Base-by-base conservation (phyloP, 2,113 vertebrate genomes). In the Athene noctua region DNA sequence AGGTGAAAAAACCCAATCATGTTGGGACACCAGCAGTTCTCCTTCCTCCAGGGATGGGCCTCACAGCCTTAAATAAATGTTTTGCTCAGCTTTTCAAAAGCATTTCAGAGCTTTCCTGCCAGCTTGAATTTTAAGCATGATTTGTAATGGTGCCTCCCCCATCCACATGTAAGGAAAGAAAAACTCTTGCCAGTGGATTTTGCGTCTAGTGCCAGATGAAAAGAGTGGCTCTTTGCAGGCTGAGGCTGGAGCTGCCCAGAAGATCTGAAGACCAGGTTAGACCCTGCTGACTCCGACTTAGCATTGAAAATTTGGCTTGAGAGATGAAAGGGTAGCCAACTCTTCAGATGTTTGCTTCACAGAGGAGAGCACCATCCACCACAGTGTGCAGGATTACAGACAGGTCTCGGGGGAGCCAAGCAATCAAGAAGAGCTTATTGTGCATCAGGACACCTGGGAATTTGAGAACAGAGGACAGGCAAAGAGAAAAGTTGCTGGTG, bases 31-130 rank as follows among this genome's bases (percentile, higher is more conserved):
- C 47, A 47, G 57, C 38, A 19, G 73, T 21, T 66, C 51, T 72
- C 52, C n/a, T 34, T 55, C 55, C 91, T 88, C 70, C 59, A 15
- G 82, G 89, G 62, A 87, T 0, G 2, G 40, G 55, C 75, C 5
- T 7, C 32, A 23, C 23, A 80, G 65, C 46, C 58, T 73, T 54
- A 77, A 19, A 68, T 47, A 90, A 94, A 94, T 65, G 90, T 79
- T 96, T 90, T 89, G 51, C 78, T 96, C 94, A 89, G 26, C 42
- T 54, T 90, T 92, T 96, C 87, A 93, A 93, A 93, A 71, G 72
- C 25, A 38, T 94, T 91, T 91, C 91, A 83, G 94, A 94, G 86
- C 38, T 91, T 61, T 87, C 92, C 88, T 80, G 61, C 32, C 92
- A 92, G 80, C 61, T 88, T 89, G 75, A 92, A 94, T 96, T 96